Evolutionary conservation across 1,140 invertebrate genomes (phyloP).

Genomic region (Gonatopus flavifemur): DNA sequence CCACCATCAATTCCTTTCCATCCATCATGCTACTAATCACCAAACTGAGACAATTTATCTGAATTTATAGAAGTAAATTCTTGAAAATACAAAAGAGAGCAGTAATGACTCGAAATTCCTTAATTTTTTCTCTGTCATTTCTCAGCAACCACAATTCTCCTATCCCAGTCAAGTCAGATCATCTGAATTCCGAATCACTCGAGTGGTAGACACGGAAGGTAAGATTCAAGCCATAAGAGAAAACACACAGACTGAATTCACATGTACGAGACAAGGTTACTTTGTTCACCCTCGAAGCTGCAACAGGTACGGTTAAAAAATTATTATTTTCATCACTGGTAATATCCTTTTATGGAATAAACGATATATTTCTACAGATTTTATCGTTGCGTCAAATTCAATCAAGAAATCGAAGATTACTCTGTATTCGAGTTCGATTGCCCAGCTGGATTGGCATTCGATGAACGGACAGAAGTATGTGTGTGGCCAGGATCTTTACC

Average conservation of each 20-base stretch:
- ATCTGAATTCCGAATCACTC: constrained; percentile 72
- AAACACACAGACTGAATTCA: constrained; percentile 72
- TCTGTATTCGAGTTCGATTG: constrained; percentile 84
- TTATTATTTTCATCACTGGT: no score
- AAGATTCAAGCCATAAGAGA: constrained; percentile 70
- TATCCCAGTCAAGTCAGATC: constrained; percentile 64
- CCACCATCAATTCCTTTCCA: no score
- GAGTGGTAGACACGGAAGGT: constrained; percentile 72
- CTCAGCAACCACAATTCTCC: constrained; percentile 33
- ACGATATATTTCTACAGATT: constrained; percentile 58
- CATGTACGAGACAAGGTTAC: constrained; percentile 76
- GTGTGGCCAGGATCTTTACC: constrained; percentile 78
- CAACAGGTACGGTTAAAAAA: constrained; percentile 64
- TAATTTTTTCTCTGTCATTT: constrained; percentile 3
- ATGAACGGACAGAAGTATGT: constrained; percentile 77
- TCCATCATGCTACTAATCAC: no score
- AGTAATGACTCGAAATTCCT: neutral
- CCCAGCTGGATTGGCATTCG: constrained; percentile 78
- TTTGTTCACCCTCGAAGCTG: constrained; percentile 80
- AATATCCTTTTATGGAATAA: no score
- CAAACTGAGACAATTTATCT: no score
- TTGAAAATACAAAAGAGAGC: neutral
- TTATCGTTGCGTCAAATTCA: constrained; percentile 81
- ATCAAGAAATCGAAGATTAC: constrained; percentile 72
- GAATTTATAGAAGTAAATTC: neutral